Evolutionary conservation across 1,140 invertebrate species (phyloP), one percentile per base, ranked within the genome.

Genomic region (Calephelis virginiensis): DNA sequence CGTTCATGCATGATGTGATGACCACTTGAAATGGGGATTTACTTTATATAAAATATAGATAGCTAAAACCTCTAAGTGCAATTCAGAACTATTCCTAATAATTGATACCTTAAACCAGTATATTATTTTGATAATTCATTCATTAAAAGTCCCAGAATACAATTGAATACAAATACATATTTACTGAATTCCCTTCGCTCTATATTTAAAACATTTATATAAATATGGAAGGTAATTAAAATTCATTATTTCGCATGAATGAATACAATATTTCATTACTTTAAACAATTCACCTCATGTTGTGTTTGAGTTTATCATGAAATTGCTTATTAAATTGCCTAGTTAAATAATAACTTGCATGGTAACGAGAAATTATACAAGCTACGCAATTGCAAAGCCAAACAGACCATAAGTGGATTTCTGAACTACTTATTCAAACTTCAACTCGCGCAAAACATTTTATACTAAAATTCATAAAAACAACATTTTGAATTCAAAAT

Each of bases 251-350:
- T 64, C 48, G 68, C 72, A 43, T 53, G 48, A 53, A 53, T 17
- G 50, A 53, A 53, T 81, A 76, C 67, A 63, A 72, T 59, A 72
- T 82, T 78, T 76, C 71, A 77, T 72, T 77, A 78, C 75, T 73
- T 72, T 60, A 71, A 77, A 77, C 71, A 78, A 76, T 77, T 77
- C 76, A 73, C 67, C 66, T 68, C 66, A 66, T 73, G 69, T 70
- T 72, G 71, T 74, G 68, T 81, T 79, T 74, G 67, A 70, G 66
- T 70, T 75, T 76, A 78, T 75, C 65, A 73, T 74, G 69, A 73
- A 82, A 80, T 75, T 76, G 77, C 75, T 78, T 80, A 80, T 76
- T 70, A 78, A 74, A 71, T 81, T 76, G 71, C 75, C 73, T 74
- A 76, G 74, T 77, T 77, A 77, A 76, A 76, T 72, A 80, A 74